Percentiles rank a stretch among this genome's conserved stretches.
phyloP scores from a whole-genome alignment of 2,113 vertebrate genomes.

The Tenrec ecaudatus region DNA sequence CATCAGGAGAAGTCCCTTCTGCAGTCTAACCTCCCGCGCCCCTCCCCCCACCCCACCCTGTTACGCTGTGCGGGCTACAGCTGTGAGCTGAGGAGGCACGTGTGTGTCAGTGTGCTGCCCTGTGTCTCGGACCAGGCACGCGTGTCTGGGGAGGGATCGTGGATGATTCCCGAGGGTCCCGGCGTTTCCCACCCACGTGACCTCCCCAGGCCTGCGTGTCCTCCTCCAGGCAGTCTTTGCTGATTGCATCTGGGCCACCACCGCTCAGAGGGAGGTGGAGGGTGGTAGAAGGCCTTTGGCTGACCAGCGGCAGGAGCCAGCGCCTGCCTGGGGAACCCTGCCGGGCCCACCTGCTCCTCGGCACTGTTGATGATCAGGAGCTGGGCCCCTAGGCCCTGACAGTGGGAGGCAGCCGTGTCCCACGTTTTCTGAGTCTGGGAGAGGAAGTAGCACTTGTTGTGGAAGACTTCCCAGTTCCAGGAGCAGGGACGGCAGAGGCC shows the following conservation, averaged over 20 bases:
- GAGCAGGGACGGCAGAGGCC: slow-evolving; percentile 49
- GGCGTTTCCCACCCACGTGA: fast-evolving
- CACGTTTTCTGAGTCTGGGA: slow-evolving; percentile 25
- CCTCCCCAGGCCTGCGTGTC: neutral
- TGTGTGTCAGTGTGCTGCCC: neutral
- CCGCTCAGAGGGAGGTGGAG: fast-evolving
- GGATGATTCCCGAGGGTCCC: neutral
- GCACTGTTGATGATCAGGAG: slow-evolving; percentile 53
- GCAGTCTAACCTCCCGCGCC: neutral
- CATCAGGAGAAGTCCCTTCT: neutral
- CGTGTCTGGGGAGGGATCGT: neutral
- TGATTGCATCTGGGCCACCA: neutral
- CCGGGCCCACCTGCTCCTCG: slow-evolving; percentile 53
- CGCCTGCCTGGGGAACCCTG: fast-evolving
- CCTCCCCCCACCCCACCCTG: too few relatives aligned
- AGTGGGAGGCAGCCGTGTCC: neutral
- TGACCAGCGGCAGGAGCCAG: neutral
- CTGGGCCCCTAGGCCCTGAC: slow-evolving; percentile 24
- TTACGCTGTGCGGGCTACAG: fast-evolving
- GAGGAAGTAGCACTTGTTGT: slow-evolving; percentile 74
- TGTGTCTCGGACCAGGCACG: neutral
- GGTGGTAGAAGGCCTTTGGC: fast-evolving
- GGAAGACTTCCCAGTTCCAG: slow-evolving; percentile 49
- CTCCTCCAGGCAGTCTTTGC: slow-evolving; percentile 25
- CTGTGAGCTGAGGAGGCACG: neutral